Evolutionary conservation across 2,888 invertebrate species (phyloP).

Genomic region (Erebia aethiops): DNA sequence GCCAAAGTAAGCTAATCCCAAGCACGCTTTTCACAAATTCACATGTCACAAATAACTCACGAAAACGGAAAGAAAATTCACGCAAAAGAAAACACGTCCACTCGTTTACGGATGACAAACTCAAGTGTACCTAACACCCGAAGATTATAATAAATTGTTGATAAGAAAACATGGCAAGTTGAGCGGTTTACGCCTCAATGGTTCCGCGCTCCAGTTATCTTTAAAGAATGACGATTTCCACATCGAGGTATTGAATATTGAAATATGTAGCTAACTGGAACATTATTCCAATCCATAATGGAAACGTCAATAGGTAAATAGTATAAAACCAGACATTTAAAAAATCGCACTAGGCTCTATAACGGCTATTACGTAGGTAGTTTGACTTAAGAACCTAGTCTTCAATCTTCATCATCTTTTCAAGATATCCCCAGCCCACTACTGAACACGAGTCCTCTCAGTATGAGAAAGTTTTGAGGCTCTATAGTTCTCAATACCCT

Average conservation of each 20-base stretch:
- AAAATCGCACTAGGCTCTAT: no score
- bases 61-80: not conserved
- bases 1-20: not conserved
- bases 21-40: not conserved
- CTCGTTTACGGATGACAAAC: slow-evolving; percentile 6
- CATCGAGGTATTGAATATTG: slow-evolving; percentile 18
- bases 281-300: not conserved
- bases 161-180: slow-evolving; percentile 34
- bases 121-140: slow-evolving; percentile 10
- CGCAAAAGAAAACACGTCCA: slow-evolving; percentile 8
- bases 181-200: slow-evolving; percentile 35
- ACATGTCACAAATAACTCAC: not conserved
- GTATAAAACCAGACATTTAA: not conserved
- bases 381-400: no score
- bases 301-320: not conserved
- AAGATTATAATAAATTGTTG: slow-evolving; percentile 33
- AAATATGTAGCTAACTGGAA: not conserved
- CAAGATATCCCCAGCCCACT: no score
- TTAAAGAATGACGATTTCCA: slow-evolving; percentile 24
- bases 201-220: slow-evolving; percentile 38
- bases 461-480: no score
- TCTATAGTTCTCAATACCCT: not conserved
- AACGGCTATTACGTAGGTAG: no score
- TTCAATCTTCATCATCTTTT: no score
- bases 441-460: no score